Percentiles rank a stretch among this genome's conserved stretches.
Conservation (phyloP, 2,888 invertebrate genomes). For the Gari tellinella region DNA sequence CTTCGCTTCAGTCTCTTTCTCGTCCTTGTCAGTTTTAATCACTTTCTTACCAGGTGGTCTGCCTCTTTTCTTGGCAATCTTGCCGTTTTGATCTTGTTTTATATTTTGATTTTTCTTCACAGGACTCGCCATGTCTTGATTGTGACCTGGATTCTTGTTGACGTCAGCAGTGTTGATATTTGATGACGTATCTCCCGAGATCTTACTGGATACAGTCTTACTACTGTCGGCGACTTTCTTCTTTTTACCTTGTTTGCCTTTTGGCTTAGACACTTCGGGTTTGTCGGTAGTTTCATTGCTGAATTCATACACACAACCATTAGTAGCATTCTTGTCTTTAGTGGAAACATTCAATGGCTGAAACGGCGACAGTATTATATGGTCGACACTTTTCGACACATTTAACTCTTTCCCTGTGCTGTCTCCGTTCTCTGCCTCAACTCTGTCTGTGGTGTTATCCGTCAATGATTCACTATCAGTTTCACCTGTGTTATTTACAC, state of each 20-base stretch:
- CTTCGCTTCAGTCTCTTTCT: constrained; percentile 17
- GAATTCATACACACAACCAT: constrained; percentile 46
- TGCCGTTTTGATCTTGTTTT: constrained; percentile 1
- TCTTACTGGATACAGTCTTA: not conserved
- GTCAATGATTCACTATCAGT: not conserved
- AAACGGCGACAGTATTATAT: constrained; percentile 39
- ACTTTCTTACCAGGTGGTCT: not conserved
- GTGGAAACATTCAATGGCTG: constrained; percentile 45
- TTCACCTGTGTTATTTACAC: not conserved
- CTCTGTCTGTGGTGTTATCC: not conserved
- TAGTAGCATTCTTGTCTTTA: constrained; percentile 9
- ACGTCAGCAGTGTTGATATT: not conserved
- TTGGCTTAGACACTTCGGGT: constrained; percentile 2
- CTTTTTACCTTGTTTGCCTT: constrained; percentile 26
- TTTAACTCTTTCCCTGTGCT: not conserved
- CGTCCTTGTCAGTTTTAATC: constrained; percentile 5
- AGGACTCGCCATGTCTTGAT: constrained; percentile 4
- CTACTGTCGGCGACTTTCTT: constrained; percentile 6
- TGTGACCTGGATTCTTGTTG: constrained; percentile 13
- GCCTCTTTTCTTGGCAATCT: not conserved
- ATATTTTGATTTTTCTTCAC: constrained; percentile 13
- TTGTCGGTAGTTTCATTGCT: constrained; percentile 1
- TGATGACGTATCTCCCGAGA: not conserved
- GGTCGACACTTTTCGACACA: constrained; percentile 3
- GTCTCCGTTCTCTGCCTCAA: not conserved